A percentile compares a stretch with the other conserved stretches of the same genome.
phyloP scores from a whole-genome alignment of 2,888 invertebrate species.

The Leptopilina myrica region DNA sequence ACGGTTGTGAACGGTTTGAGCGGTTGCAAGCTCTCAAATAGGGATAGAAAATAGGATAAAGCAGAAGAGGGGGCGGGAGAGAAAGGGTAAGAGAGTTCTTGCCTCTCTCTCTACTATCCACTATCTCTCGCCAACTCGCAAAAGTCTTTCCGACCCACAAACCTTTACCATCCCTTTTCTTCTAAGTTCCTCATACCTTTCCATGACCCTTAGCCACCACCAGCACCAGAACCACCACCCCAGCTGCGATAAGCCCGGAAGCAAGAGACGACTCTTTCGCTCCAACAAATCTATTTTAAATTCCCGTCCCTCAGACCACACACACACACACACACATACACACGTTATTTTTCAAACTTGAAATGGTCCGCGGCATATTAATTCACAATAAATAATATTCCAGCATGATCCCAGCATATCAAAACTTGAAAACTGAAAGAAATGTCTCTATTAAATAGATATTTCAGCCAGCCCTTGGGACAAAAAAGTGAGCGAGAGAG shows the following conservation, averaged over 20 bases:
- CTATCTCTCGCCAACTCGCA: slow-evolving; percentile 41
- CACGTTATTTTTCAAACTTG: slow-evolving; percentile 51
- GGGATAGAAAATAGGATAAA: slow-evolving; percentile 6
- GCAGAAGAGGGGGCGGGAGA: slow-evolving; percentile 20
- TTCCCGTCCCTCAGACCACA: slow-evolving; percentile 53
- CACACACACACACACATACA: no score
- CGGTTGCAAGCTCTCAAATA: slow-evolving; percentile 41
- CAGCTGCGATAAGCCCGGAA: slow-evolving; percentile 62
- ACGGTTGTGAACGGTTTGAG: slow-evolving; percentile 6
- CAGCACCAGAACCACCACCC: slow-evolving; percentile 7
- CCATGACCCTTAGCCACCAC: slow-evolving; percentile 35
- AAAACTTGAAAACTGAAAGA: slow-evolving; percentile 5
- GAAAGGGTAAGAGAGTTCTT: slow-evolving; percentile 25
- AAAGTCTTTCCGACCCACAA: slow-evolving; percentile 46
- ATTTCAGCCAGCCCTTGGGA: neutral
- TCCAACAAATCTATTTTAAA: slow-evolving; percentile 69
- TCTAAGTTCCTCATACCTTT: slow-evolving; percentile 43
- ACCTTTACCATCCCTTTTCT: slow-evolving; percentile 48
- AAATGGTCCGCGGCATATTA: slow-evolving; percentile 62
- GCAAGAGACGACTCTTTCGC: slow-evolving; percentile 57
- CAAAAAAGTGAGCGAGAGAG: neutral
- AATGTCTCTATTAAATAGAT: slow-evolving; percentile 12
- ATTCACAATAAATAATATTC: slow-evolving; percentile 59
- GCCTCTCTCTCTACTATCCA: slow-evolving; percentile 1
- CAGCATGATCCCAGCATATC: slow-evolving; percentile 3